Evolutionary conservation across 2,888 invertebrate species (phyloP), one percentile per base, ranked within the genome.

Genomic region (Ectobius pallidus): DNA sequence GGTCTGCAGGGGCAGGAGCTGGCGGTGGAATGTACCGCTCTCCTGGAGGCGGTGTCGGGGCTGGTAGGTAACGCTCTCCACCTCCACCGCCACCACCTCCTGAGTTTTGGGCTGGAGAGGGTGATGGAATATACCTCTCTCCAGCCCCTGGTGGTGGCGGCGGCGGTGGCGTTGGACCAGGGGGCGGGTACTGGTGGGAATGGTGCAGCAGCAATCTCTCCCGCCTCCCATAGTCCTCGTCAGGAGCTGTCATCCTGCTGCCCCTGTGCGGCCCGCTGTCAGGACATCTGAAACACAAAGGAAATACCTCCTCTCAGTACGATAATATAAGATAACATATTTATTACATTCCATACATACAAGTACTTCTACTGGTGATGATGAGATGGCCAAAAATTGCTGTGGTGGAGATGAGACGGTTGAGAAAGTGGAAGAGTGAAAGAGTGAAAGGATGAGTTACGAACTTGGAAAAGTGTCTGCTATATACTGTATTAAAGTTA

Each of bases 241-340:
- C 77, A 70, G 76, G 74, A 61, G 77, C 82, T 85, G 87, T 87
- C 87, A 87, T 87, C 85, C 86, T 87, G 87, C 86, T 85, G 87
- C 87, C 86, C 87, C 87, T 84, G 65, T 39, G 65, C 83, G 86
- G 86, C 86, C 87, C 87, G 84, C 85, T 86, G 87, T 88, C 88
- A 89, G 86, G 87, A 88, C 88, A 88, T 88, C 88, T 88, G 84
- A 0, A 84, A 86, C 39, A 71, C 11, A 1, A 44, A 42, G 3
- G n/a, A 62, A 16, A 25, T 11, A 18, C 0, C 20, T n/a, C n/a
- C n/a, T n/a, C n/a, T n/a, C n/a, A n/a, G n/a, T n/a, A n/a, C n/a
- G n/a, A n/a, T n/a, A n/a, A n/a, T 1, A n/a, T 44, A 14, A 44
- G 14, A 16, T n/a, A 44, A 16, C 44, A 16, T 44, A 14, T 14